Evolutionary conservation across 2,888 invertebrate species (phyloP).

Genomic region (Pyrocoelia pectoralis): DNA sequence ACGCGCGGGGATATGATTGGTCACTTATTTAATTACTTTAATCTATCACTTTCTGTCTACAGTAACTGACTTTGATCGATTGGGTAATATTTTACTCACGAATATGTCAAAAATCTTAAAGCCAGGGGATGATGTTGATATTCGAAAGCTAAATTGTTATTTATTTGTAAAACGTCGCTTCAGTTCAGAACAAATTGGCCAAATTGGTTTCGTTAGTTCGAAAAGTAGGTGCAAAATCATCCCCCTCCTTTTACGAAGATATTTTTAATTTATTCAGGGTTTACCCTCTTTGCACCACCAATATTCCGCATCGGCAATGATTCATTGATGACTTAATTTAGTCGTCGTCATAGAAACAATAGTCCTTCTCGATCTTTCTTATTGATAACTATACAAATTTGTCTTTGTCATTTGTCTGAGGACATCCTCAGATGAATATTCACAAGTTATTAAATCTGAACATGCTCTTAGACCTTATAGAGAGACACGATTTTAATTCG

Average conservation of each 20-base stretch:
- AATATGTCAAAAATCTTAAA: conserved; percentile 36
- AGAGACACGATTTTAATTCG: conserved; percentile 35
- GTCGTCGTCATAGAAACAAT: conserved; percentile 44
- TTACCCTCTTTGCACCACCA: conserved; percentile 44
- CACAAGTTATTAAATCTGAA: conserved; percentile 62
- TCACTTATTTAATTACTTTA: conserved; percentile 60
- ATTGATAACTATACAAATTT: conserved; percentile 34
- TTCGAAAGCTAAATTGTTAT: no score
- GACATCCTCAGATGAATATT: conserved; percentile 59
- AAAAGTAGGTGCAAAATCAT: background rate
- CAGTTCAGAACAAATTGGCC: no score
- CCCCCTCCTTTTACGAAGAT: conserved; percentile 21
- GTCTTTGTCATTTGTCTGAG: conserved; percentile 41
- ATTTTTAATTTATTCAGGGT: conserved; percentile 47
- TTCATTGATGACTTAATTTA: conserved; percentile 50
- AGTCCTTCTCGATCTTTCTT: conserved; percentile 39
- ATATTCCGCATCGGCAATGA: conserved; percentile 48
- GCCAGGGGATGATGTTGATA: conserved; percentile 16
- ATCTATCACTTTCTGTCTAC: conserved; percentile 59
- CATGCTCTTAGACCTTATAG: conserved; percentile 54
- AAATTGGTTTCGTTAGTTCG: no score
- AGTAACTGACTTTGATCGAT: conserved; percentile 58
- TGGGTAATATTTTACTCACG: conserved; percentile 41
- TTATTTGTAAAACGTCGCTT: no score
- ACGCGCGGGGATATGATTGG: conserved; percentile 59